A percentile compares a stretch with the other conserved stretches of the same genome.
Evolutionary conservation across 2,797 vertebrate species (phyloP).

Genomic region (Manis javanica): DNA sequence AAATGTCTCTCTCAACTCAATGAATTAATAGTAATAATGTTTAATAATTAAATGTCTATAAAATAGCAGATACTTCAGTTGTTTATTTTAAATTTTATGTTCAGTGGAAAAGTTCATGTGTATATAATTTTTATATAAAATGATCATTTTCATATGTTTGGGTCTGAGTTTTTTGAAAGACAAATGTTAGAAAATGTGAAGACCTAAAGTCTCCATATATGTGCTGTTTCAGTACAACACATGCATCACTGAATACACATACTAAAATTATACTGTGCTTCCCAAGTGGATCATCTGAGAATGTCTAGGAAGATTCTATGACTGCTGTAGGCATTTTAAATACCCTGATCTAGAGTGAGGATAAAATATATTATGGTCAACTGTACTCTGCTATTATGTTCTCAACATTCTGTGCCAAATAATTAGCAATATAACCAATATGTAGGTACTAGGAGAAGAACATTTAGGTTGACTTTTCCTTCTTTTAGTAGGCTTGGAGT

Average conservation of each 20-base stretch:
- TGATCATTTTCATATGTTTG: slow-evolving; percentile 68
- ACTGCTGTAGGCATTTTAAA: background rate
- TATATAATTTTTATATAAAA: slow-evolving; percentile 64
- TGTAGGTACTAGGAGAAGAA: background rate
- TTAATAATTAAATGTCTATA: slow-evolving; percentile 4
- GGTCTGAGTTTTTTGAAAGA: slow-evolving; percentile 48
- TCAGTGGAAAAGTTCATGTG: slow-evolving; percentile 41
- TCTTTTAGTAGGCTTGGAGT: background rate
- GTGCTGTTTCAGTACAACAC: background rate
- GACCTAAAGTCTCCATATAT: background rate
- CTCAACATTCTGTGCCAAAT: background rate
- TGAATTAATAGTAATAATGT: background rate
- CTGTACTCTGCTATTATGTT: background rate
- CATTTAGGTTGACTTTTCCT: background rate
- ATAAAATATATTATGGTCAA: background rate
- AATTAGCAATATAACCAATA: background rate
- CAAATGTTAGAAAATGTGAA: slow-evolving; percentile 57
- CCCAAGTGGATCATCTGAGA: background rate
- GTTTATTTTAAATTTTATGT: slow-evolving; percentile 69
- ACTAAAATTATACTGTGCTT: background rate
- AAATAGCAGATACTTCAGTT: slow-evolving; percentile 10
- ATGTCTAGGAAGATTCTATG: background rate
- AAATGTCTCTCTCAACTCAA: background rate
- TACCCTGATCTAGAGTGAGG: background rate
- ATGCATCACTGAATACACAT: accelerated